Conservation (phyloP, 2,113 vertebrate species). For the Sula dactylatra region DNA sequence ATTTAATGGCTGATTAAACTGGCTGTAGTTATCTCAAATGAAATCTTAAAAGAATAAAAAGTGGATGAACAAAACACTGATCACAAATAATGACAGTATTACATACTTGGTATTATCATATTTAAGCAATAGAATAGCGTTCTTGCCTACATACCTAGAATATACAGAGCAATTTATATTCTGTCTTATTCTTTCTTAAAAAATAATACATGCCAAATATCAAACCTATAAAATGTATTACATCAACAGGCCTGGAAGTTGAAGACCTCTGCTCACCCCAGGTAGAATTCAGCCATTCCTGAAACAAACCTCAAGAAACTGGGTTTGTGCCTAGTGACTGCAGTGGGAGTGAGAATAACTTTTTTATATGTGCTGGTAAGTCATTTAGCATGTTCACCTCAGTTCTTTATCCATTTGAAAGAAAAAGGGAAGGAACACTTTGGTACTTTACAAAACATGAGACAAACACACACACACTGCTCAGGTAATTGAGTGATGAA, state of each 20-base stretch:
- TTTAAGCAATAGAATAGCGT: neutral
- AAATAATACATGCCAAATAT: neutral
- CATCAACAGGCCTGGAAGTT: neutral
- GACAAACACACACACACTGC: no score
- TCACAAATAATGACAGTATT: neutral
- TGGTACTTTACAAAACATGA: neutral
- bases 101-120: neutral
- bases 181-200: neutral
- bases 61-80: neutral
- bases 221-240: neutral
- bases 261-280: neutral
- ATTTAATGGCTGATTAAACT: neutral
- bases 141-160: neutral
- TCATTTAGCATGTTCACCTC: neutral
- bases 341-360: neutral
- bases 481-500: neutral
- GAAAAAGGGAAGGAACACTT: neutral
- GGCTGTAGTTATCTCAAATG: neutral
- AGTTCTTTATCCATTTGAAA: neutral
- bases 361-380: neutral
- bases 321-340: neutral
- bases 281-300: neutral
- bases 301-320: neutral
- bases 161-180: neutral
- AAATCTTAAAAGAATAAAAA: neutral